phyloP scores from a whole-genome alignment of 2,888 invertebrate genomes.

The Myopa tessellatipennis region DNA sequence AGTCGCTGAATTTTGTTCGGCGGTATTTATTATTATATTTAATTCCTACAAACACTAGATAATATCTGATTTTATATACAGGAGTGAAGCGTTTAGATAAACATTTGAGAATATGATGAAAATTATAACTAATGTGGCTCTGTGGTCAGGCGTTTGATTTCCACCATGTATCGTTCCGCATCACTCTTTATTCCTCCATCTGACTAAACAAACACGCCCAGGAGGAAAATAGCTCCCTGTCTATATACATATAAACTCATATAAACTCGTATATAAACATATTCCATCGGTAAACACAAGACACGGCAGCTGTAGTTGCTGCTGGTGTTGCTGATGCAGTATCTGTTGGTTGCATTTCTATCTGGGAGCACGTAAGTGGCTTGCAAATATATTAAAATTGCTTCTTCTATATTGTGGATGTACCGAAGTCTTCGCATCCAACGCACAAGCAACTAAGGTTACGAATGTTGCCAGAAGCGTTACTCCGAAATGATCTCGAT shows the following conservation, averaged over 20 bases:
- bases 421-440: background rate
- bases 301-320: background rate
- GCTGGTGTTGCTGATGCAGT: background rate
- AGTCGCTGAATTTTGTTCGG: too few species aligned
- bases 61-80: background rate
- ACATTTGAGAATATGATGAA: slow-evolving; percentile 2
- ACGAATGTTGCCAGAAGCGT: background rate
- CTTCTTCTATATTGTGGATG: background rate
- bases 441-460: background rate
- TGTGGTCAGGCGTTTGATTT: background rate
- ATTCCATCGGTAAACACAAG: too few species aligned
- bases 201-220: too few species aligned
- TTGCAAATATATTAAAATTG: background rate
- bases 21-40: too few species aligned
- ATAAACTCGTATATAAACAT: too few species aligned
- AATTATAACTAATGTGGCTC: background rate
- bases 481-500: too few species aligned
- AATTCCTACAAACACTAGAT: background rate
- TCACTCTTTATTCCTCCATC: background rate
- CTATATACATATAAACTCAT: too few species aligned
- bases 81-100: slow-evolving; percentile 5
- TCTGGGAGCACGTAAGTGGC: slow-evolving; percentile 12
- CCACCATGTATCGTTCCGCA: background rate
- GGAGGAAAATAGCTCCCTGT: too few species aligned
- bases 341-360: slow-evolving; percentile 16